Evolutionary conservation across 2,113 vertebrate genomes (phyloP).

Genomic region (Megaceryle torquata): DNA sequence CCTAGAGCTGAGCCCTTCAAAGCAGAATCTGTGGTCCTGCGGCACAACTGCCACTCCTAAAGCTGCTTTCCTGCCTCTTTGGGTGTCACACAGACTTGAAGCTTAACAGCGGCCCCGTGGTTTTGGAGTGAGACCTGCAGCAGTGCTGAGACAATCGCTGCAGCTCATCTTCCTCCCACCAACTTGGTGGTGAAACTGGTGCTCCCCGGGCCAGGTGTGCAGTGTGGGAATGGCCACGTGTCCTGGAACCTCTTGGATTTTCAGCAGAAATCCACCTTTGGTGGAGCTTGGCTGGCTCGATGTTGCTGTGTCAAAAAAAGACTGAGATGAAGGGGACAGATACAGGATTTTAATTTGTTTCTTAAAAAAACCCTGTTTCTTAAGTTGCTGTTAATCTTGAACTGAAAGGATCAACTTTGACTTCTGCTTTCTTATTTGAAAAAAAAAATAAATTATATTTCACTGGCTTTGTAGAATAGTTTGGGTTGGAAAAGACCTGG

Average conservation of each 20-base stretch:
- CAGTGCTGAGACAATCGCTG: rapidly evolving
- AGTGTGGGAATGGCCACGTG: rapidly evolving
- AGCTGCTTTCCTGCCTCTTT: background rate
- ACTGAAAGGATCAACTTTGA: background rate
- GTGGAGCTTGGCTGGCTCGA: background rate
- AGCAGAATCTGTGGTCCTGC: rapidly evolving
- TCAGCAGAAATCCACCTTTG: background rate
- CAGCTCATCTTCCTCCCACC: background rate
- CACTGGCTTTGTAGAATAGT: background rate
- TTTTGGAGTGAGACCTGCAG: background rate
- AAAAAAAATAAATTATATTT: background rate
- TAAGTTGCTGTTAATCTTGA: background rate
- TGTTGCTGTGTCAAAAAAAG: background rate
- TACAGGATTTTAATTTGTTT: background rate
- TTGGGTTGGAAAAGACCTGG: background rate
- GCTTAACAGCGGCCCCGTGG: rapidly evolving
- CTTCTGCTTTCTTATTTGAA: background rate
- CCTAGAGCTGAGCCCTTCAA: background rate
- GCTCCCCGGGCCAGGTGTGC: rapidly evolving
- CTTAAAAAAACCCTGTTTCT: background rate
- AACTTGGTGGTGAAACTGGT: too few relatives aligned
- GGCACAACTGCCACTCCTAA: rapidly evolving
- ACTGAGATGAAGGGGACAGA: background rate
- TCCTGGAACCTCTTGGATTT: background rate
- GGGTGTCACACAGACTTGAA: rapidly evolving